A percentile compares a stretch with the other conserved stretches of the same genome.
phyloP scores from a whole-genome alignment of 2,888 invertebrate species.

The Epirrhoe tristata region DNA sequence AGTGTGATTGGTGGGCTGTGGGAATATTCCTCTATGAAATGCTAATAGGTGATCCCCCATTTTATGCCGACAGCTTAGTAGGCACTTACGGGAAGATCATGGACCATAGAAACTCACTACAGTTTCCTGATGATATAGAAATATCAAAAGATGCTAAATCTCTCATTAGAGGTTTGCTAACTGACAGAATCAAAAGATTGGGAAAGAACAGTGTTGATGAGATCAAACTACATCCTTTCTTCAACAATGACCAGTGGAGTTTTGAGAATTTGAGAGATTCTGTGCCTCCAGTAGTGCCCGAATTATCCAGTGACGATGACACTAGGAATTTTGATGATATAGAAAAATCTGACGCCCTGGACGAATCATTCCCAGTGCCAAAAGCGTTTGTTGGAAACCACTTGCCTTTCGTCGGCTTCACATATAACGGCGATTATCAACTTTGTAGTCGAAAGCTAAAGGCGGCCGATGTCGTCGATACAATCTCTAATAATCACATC shows the following conservation, averaged over 20 bases:
- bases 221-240: slow-evolving; percentile 97
- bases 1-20: slow-evolving; percentile 99
- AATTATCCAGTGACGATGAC: slow-evolving; percentile 97
- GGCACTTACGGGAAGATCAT: slow-evolving; percentile 99
- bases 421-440: slow-evolving; percentile 97
- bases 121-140: slow-evolving; percentile 97
- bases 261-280: slow-evolving; percentile 98
- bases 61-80: slow-evolving; percentile 99
- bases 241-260: slow-evolving; percentile 98
- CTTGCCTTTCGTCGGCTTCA: slow-evolving; percentile 99
- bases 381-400: slow-evolving; percentile 99
- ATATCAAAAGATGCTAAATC: slow-evolving; percentile 95
- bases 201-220: slow-evolving; percentile 97
- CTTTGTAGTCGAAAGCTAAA: slow-evolving; percentile 84
- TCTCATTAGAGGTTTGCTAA: slow-evolving; percentile 96
- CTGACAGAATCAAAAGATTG: slow-evolving; percentile 95
- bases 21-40: slow-evolving; percentile 99
- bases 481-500: slow-evolving; percentile 86
- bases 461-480: slow-evolving; percentile 87
- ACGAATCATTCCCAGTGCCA: slow-evolving; percentile 97
- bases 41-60: slow-evolving; percentile 99
- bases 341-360: slow-evolving; percentile 96
- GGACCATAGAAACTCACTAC: slow-evolving; percentile 98
- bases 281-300: slow-evolving; percentile 98
- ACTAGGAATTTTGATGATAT: slow-evolving; percentile 99